Conservation (phyloP, 2,797 vertebrate species). For the Peromyscus eremicus region DNA sequence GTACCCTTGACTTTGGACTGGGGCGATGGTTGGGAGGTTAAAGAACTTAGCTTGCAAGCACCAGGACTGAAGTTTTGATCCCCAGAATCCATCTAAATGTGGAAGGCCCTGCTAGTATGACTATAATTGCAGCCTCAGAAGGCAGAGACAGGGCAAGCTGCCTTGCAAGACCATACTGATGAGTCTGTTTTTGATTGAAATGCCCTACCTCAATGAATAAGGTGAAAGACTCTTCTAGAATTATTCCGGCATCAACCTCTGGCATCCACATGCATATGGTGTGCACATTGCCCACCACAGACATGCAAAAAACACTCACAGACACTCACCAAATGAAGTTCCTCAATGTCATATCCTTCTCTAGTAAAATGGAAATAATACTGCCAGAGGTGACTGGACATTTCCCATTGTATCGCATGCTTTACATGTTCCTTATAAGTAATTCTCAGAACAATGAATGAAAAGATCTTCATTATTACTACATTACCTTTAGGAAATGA, state of each 20-base stretch:
- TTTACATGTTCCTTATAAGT: background rate
- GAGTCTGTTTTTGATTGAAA: background rate
- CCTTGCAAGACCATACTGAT: background rate
- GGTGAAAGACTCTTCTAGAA: background rate
- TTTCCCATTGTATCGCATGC: background rate
- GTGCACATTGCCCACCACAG: background rate
- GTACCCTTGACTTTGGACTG: background rate
- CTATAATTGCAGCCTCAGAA: background rate
- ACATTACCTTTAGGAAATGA: background rate
- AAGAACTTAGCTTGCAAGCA: background rate
- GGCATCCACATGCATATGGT: background rate
- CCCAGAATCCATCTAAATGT: background rate
- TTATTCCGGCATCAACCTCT: background rate
- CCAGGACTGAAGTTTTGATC: background rate
- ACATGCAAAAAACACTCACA: background rate
- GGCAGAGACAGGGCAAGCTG: background rate
- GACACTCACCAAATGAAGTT: background rate
- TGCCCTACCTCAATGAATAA: background rate
- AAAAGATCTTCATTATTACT: background rate
- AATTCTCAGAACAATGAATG: background rate
- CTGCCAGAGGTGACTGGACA: background rate
- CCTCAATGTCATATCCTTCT: background rate
- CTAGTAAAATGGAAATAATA: background rate
- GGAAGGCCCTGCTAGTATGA: background rate
- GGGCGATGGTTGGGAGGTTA: background rate